These are phyloP conservation scores for Cromileptes altivelis DNA, from an alignment of 2,113 vertebrate species.

Conservation along the genomic window DNA sequence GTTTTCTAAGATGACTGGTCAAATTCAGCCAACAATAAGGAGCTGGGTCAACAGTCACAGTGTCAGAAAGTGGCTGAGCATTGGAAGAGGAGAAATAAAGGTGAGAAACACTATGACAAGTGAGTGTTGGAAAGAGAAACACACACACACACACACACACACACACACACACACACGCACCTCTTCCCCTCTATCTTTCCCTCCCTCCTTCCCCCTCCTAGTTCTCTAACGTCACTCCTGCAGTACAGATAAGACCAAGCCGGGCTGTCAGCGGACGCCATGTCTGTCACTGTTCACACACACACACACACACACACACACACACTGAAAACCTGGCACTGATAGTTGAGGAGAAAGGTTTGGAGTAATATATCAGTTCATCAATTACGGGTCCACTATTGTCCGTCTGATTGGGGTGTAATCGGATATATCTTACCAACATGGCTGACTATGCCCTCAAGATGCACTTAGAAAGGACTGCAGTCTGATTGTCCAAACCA, in stretches of 20 bases:
- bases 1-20: not conserved
- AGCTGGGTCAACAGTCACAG: not conserved
- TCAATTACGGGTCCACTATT: constrained; percentile 33
- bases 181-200: constrained; percentile 21
- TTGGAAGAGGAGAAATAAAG: constrained; percentile 46
- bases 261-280: constrained; percentile 58
- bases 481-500: constrained; percentile 19
- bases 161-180: not conserved
- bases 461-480: constrained; percentile 35
- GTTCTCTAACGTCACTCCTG: constrained; percentile 72
- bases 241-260: constrained; percentile 67
- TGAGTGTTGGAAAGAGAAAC: constrained; percentile 50
- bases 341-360: constrained; percentile 22
- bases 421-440: constrained; percentile 41
- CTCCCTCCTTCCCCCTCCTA: not conserved
- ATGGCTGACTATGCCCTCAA: constrained; percentile 37
- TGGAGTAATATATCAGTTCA: constrained; percentile 30
- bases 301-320: constrained; percentile 15
- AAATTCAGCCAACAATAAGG: no score
- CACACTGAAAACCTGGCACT: constrained; percentile 12
- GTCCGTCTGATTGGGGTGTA: constrained; percentile 31
- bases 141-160: constrained; percentile 19
- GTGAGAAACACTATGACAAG: constrained; percentile 29
- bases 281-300: constrained; percentile 44
- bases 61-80: not conserved